phyloP scores from a whole-genome alignment of 2,888 invertebrate species.

The Panopea generosa region DNA sequence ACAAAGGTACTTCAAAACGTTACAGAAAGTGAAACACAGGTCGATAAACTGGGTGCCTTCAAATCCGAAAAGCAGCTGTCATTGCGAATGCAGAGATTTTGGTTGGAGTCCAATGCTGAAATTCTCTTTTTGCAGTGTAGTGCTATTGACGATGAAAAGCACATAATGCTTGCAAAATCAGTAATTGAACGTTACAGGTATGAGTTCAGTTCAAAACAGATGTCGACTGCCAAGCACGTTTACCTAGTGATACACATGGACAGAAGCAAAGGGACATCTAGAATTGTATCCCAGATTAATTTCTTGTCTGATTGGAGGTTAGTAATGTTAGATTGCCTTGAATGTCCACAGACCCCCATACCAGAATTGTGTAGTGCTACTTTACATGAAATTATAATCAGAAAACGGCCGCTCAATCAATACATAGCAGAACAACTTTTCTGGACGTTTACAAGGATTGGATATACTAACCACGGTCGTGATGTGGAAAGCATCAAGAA shows the following conservation, averaged over 20 bases:
- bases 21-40: not conserved
- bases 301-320: constrained; percentile 62
- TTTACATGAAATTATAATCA: constrained; percentile 30
- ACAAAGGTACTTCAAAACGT: not conserved
- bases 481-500: constrained; percentile 34
- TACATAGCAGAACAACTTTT: constrained; percentile 45
- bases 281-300: constrained; percentile 38
- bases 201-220: not conserved
- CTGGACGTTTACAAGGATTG: constrained; percentile 59
- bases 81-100: constrained; percentile 30
- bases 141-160: constrained; percentile 26
- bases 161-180: constrained; percentile 41
- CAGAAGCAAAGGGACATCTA: not conserved
- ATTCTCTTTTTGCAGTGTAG: constrained; percentile 45
- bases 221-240: not conserved
- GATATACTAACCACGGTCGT: constrained; percentile 37
- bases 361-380: constrained; percentile 11
- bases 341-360: constrained; percentile 27
- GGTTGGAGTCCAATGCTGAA: constrained; percentile 17
- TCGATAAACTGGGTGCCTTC: constrained; percentile 49
- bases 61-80: constrained; percentile 55
- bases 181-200: constrained; percentile 27
- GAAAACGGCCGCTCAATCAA: constrained; percentile 24
- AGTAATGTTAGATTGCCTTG: constrained; percentile 52
- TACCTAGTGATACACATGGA: constrained; percentile 4